A percentile compares a stretch with the other conserved stretches of the same genome.
phyloP scores from a whole-genome alignment of 2,888 invertebrate species.

The Psylliodes chrysocephalus region DNA sequence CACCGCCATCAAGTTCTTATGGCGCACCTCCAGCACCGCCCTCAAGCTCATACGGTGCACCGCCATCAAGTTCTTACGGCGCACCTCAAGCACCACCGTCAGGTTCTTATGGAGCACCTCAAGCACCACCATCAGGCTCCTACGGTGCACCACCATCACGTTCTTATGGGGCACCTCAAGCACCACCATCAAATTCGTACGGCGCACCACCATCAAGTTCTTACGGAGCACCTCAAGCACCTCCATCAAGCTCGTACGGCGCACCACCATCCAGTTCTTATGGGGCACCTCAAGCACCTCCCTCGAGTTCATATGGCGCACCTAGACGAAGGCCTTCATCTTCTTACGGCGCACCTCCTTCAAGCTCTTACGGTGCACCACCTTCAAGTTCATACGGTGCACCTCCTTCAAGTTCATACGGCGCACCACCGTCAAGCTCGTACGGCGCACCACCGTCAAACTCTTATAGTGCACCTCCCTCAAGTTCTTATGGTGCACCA shows the following conservation, averaged over 20 bases:
- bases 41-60: too few relatives aligned
- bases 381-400: conserved; percentile 58
- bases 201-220: conserved; percentile 56
- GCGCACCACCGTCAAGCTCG: conserved; percentile 50
- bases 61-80: too few relatives aligned
- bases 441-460: conserved; percentile 54
- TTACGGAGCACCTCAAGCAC: conserved; percentile 61
- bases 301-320: conserved; percentile 59
- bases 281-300: conserved; percentile 62
- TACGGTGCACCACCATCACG: conserved; percentile 56
- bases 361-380: conserved; percentile 55
- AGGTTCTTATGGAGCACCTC: conserved; percentile 63
- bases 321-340: conserved; percentile 57
- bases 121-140: conserved; percentile 57
- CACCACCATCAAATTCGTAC: conserved; percentile 62
- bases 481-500: conserved; percentile 50
- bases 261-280: conserved; percentile 61
- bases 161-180: conserved; percentile 58
- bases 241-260: conserved; percentile 62
- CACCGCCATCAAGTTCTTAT: too few relatives aligned
- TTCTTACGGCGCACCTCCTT: conserved; percentile 59
- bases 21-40: too few relatives aligned
- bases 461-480: conserved; percentile 45
- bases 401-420: conserved; percentile 52
- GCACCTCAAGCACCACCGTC: too few relatives aligned